Evolutionary conservation across 2,113 vertebrate genomes (phyloP).

Genomic region (Ellobius talpinus): DNA sequence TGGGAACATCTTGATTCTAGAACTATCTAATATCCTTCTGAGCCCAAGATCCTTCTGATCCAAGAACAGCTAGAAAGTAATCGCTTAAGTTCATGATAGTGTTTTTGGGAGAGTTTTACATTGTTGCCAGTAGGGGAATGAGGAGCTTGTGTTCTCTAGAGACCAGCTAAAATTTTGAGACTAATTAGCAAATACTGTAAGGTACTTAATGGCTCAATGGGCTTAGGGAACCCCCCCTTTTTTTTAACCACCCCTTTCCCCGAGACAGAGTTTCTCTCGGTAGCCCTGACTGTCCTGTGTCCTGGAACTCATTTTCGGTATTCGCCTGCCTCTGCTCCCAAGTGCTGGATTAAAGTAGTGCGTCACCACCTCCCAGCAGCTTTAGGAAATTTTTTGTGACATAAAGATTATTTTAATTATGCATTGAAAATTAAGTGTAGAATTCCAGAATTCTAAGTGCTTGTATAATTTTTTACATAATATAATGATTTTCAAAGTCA

Average conservation of each 20-base stretch:
- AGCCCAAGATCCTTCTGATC: not conserved
- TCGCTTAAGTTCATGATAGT: not conserved
- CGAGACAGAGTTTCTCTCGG: not conserved
- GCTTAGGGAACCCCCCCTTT: not conserved
- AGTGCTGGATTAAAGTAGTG: not conserved
- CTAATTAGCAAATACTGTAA: not conserved
- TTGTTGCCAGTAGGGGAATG: not conserved
- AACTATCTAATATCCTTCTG: not conserved
- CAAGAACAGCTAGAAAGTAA: not conserved
- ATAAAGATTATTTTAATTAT: not conserved
- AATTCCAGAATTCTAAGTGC: conserved; percentile 6
- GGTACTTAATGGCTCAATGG: not conserved
- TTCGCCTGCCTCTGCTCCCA: not conserved
- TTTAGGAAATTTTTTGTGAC: not conserved
- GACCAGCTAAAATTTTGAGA: not conserved
- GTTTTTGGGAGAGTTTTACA: not conserved
- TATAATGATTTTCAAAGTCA: conserved; percentile 4
- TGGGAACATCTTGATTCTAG: not conserved
- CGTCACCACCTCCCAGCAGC: not conserved
- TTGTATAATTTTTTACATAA: not conserved
- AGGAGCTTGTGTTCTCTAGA: not conserved
- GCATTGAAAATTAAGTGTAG: not conserved
- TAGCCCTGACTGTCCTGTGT: not conserved
- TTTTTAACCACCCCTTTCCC: not conserved
- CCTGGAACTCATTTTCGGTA: not conserved